Conservation (phyloP, 2,797 vertebrate genomes). For the Sebastes miniatus region DNA sequence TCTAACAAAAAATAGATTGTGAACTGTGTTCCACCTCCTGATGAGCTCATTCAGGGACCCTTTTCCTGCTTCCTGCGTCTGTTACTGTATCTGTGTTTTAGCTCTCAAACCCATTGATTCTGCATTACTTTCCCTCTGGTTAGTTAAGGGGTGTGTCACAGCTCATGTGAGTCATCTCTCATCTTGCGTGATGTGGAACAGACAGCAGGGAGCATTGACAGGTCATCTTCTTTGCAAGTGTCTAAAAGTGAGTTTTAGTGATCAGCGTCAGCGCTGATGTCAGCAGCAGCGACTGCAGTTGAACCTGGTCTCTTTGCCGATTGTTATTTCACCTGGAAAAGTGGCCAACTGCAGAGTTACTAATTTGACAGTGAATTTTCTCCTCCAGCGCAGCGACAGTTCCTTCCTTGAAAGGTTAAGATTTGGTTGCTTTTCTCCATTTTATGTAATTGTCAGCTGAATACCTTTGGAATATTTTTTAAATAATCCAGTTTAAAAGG, state of each 20-base stretch:
- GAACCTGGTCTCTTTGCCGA: conserved; percentile 15
- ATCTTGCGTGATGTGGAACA: not conserved
- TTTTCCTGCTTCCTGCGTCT: not conserved
- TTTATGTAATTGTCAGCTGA: not conserved
- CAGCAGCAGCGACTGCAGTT: not conserved
- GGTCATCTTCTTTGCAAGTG: not conserved
- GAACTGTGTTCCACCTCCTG: not conserved
- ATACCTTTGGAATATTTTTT: not conserved
- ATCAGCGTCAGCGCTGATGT: conserved; percentile 5
- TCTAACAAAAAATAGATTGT: not conserved
- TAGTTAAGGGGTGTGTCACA: not conserved
- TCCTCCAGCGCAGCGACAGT: not conserved
- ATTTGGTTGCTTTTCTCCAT: not conserved
- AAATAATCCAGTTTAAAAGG: not conserved
- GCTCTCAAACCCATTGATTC: conserved; percentile 2
- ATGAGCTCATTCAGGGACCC: not conserved
- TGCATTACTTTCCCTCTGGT: conserved; percentile 3
- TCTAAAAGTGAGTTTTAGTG: not conserved
- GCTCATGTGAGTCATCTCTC: conserved; percentile 6
- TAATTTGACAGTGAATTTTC: conserved; percentile 20
- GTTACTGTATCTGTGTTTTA: not conserved
- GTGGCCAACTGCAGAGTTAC: not conserved
- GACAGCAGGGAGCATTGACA: not conserved
- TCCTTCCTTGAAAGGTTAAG: not conserved
- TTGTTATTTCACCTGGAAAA: conserved; percentile 23